A percentile compares a stretch with the other conserved stretches of the same genome.
Evolutionary conservation across 2,113 vertebrate genomes (phyloP).

Genomic region (Chionis minor): DNA sequence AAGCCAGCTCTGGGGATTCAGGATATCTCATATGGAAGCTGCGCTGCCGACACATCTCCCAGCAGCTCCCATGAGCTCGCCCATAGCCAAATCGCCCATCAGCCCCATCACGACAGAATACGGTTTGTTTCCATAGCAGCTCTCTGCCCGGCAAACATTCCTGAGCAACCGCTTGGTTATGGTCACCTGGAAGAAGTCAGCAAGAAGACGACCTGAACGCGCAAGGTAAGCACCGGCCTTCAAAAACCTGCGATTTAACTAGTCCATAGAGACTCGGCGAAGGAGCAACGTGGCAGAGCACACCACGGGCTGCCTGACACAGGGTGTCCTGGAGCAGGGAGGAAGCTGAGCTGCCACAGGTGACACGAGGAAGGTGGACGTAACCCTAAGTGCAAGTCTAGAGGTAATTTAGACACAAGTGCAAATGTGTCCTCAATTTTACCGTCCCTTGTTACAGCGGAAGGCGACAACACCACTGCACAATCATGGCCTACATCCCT

Average conservation of each 20-base stretch:
- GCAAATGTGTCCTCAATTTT: background rate
- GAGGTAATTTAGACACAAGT: background rate
- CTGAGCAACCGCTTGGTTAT: fast-evolving
- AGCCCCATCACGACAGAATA: background rate
- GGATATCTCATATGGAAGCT: background rate
- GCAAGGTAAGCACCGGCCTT: background rate
- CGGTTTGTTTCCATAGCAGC: background rate
- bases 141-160: background rate
- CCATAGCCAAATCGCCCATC: background rate
- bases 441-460: background rate
- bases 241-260: background rate
- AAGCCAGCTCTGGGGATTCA: background rate
- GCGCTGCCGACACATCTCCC: background rate
- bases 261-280: background rate
- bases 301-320: background rate
- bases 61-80: background rate
- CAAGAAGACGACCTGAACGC: background rate
- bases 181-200: background rate
- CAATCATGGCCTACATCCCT: background rate
- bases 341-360: background rate
- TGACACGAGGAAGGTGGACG: background rate
- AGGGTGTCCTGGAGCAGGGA: background rate
- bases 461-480: background rate
- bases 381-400: background rate
- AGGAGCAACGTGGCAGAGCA: background rate